A percentile compares a stretch with the other conserved stretches of the same genome.
Evolutionary conservation across 2,113 vertebrate species (phyloP).

Genomic region (Noctilio leporinus): DNA sequence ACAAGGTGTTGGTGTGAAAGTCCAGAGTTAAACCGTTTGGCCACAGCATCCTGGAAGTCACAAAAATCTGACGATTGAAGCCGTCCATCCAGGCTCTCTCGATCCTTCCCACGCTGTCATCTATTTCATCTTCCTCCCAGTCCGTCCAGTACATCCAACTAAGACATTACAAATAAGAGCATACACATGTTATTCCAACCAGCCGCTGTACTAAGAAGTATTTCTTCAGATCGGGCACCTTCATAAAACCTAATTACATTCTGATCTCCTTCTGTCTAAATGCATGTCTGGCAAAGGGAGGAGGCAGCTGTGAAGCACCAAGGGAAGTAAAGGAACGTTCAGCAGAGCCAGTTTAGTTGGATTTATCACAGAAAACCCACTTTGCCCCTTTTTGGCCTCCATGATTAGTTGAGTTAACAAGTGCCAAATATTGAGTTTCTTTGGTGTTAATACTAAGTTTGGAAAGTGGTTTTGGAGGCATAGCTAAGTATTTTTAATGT

Average conservation of each 20-base stretch:
- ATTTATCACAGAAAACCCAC: not conserved
- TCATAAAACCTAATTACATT: not conserved
- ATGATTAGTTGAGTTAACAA: not conserved
- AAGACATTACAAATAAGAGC: slow-evolving; percentile 60
- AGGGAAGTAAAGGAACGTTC: not conserved
- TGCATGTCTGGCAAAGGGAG: not conserved
- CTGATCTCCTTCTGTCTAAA: not conserved
- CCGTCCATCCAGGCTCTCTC: slow-evolving; percentile 99
- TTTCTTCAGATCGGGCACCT: not conserved
- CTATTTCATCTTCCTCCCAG: slow-evolving; percentile 98
- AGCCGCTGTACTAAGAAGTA: not conserved
- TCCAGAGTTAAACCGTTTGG: slow-evolving; percentile 98
- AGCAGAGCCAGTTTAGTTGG: not conserved
- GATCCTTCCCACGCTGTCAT: slow-evolving; percentile 96
- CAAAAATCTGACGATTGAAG: slow-evolving; percentile 90
- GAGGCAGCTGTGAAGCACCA: not conserved
- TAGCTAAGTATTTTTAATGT: not conserved
- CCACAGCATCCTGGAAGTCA: slow-evolving; percentile 98
- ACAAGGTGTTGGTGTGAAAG: slow-evolving; percentile 86
- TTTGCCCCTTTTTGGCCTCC: not conserved
- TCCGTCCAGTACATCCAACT: slow-evolving; percentile 99
- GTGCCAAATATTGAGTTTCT: not conserved
- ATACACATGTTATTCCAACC: slow-evolving; percentile 26
- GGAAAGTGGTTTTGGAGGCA: not conserved
- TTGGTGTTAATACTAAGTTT: not conserved